A percentile compares a stretch with the other conserved stretches of the same genome.
These are phyloP conservation scores for Psittacula echo DNA, from an alignment of 2,797 vertebrate species.

Conservation along the genomic window DNA sequence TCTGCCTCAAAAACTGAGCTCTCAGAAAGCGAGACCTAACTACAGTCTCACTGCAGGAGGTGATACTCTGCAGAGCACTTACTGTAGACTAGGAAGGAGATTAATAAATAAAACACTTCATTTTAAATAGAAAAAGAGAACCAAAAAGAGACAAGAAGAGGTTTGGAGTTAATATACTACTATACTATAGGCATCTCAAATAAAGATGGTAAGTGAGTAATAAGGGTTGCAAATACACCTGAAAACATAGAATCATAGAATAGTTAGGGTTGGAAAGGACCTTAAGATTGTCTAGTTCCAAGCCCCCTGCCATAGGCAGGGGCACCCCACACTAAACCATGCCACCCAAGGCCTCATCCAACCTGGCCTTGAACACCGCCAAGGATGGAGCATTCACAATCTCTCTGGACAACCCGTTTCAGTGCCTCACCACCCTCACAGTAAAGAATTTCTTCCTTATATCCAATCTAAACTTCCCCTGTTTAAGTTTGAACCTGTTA, in stretches of 20 bases:
- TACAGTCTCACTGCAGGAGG: not conserved
- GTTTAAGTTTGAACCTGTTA: too few relatives aligned
- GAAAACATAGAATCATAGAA: not conserved
- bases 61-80: not conserved
- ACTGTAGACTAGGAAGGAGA: not conserved
- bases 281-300: too few relatives aligned
- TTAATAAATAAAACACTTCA: not conserved
- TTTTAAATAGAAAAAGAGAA: not conserved
- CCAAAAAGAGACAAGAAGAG: not conserved
- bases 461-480: too few relatives aligned
- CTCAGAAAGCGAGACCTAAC: not conserved
- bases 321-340: too few relatives aligned
- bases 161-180: not conserved
- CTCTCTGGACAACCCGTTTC: too few relatives aligned
- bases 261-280: too few relatives aligned
- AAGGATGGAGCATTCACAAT: too few relatives aligned
- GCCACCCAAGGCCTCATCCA: too few relatives aligned
- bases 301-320: too few relatives aligned
- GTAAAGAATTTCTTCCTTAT: too few relatives aligned
- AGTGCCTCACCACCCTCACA: too few relatives aligned
- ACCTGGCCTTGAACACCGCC: too few relatives aligned
- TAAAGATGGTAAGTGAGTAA: not conserved
- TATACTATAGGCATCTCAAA: not conserved
- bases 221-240: not conserved
- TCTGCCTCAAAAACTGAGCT: not conserved